Conservation (phyloP, 2,113 vertebrate genomes). For the Tupaia tana region DNA sequence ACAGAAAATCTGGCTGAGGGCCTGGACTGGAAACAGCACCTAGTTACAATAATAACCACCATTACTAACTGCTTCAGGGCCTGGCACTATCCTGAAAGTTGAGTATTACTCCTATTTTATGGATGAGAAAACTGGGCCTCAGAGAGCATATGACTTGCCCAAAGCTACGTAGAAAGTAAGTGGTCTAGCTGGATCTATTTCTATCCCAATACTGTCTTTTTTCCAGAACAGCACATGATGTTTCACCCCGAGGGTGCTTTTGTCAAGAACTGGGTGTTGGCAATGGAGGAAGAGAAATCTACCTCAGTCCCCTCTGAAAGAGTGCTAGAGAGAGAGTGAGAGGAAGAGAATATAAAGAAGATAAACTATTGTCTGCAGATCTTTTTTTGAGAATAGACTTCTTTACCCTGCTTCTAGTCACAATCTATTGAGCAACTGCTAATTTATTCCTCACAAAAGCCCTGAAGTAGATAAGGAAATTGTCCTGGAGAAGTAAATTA, state of each 20-base stretch:
- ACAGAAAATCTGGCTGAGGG: conserved; percentile 27
- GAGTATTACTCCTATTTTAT: conserved; percentile 51
- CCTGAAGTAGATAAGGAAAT: not conserved
- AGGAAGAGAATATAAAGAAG: not conserved
- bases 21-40: conserved; percentile 38
- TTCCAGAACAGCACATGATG: conserved; percentile 11
- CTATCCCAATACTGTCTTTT: conserved; percentile 20
- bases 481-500: conserved; percentile 38
- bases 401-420: not conserved
- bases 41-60: conserved; percentile 48
- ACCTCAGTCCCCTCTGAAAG: not conserved
- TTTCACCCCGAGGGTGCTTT: not conserved
- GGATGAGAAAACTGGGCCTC: conserved; percentile 46
- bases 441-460: conserved; percentile 18
- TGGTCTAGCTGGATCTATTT: conserved; percentile 27
- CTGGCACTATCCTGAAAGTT: conserved; percentile 41
- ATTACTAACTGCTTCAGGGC: conserved; percentile 42
- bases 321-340: too few relatives aligned
- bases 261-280: conserved; percentile 1
- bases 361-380: not conserved
- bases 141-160: conserved; percentile 46
- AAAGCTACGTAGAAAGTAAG: conserved; percentile 18
- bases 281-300: not conserved
- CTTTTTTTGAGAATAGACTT: conserved; percentile 15
- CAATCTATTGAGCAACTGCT: not conserved